Evolutionary conservation across 2,113 vertebrate species (phyloP).

Genomic region (Crotalus viridis): DNA sequence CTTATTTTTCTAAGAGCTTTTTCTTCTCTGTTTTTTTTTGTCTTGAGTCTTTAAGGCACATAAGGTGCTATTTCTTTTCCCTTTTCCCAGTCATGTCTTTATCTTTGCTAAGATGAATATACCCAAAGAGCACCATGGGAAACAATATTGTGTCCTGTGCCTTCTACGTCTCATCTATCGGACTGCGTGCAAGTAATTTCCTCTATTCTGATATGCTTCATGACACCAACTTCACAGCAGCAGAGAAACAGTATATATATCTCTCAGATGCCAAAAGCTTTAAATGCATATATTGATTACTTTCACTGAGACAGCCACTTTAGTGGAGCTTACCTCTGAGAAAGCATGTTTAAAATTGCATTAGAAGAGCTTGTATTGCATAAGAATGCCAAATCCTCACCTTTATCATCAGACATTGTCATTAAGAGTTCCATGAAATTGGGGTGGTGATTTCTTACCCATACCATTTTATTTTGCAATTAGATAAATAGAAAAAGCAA

Average conservation of each 20-base stretch:
- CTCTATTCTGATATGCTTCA: background rate
- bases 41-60: conserved; percentile 1
- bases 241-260: background rate
- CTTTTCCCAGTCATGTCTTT: background rate
- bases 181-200: background rate
- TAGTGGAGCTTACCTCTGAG: background rate
- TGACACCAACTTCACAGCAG: background rate
- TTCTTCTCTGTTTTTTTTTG: background rate
- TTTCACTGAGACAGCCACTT: background rate
- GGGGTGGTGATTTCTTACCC: background rate
- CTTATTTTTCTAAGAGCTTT: background rate
- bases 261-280: background rate
- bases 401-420: background rate
- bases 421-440: background rate
- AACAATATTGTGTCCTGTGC: background rate
- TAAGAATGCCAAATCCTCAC: background rate
- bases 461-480: background rate
- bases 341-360: background rate
- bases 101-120: background rate
- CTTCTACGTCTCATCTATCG: background rate
- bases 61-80: background rate
- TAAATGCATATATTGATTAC: background rate
- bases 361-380: background rate
- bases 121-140: background rate
- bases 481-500: background rate